These are phyloP conservation scores for Anolis carolinensis DNA, from an alignment of 2,113 vertebrate species.

Conservation along the genomic window DNA sequence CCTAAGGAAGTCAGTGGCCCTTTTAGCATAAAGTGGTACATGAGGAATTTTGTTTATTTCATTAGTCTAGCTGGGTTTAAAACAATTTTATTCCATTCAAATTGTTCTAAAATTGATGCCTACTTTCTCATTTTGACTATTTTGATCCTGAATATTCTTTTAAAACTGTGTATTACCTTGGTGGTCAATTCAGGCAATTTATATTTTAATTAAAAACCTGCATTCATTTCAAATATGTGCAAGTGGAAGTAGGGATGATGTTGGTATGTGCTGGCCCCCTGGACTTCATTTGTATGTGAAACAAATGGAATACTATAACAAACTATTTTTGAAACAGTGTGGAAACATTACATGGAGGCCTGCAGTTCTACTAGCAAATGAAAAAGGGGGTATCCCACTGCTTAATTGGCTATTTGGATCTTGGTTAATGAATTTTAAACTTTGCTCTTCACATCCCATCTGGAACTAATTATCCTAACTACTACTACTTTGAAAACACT, in stretches of 20 bases:
- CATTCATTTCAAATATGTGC: no score
- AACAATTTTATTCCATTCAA: neutral
- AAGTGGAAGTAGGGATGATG: no score
- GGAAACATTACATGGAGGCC: neutral
- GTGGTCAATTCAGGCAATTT: neutral
- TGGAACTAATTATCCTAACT: neutral
- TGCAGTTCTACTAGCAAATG: neutral
- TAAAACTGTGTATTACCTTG: neutral
- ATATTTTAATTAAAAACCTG: no score
- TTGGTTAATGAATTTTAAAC: neutral
- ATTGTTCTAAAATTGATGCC: neutral
- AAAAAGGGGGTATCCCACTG: neutral
- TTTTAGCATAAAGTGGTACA: no score
- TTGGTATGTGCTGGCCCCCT: no score
- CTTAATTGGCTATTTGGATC: neutral
- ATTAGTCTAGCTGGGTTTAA: no score
- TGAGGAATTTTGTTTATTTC: no score
- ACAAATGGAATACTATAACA: neutral
- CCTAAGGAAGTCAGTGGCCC: no score
- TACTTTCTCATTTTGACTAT: neutral
- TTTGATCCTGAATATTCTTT: neutral
- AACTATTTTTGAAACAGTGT: neutral
- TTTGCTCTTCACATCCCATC: neutral
- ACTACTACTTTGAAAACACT: neutral
- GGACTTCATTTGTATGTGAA: neutral